Conservation (phyloP, 2,113 vertebrate genomes). For the Lepus americanus region DNA sequence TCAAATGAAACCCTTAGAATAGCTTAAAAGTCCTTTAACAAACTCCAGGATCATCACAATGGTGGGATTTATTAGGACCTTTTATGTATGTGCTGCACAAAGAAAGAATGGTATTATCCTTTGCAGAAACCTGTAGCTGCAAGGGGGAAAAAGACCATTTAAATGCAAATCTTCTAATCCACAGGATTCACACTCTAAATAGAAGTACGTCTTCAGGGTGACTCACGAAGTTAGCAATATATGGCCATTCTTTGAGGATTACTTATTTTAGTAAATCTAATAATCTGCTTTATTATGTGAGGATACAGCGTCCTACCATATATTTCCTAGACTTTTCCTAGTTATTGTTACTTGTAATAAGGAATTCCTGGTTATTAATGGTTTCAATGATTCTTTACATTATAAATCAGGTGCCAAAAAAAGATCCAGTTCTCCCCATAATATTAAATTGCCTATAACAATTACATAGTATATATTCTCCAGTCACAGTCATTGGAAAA, state of each 20-base stretch:
- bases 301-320: not conserved
- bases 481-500: conserved; percentile 45
- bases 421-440: not conserved
- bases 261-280: conserved; percentile 78
- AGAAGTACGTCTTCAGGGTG: conserved; percentile 73
- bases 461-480: conserved; percentile 61
- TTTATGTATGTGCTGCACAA: conserved; percentile 47
- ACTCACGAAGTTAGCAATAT: conserved; percentile 73
- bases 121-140: conserved; percentile 67
- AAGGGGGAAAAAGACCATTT: conserved; percentile 68
- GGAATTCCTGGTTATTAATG: conserved; percentile 54
- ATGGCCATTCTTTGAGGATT: conserved; percentile 71
- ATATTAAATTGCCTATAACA: conserved; percentile 62
- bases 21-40: conserved; percentile 65
- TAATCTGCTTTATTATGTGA: conserved; percentile 73
- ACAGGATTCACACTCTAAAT: conserved; percentile 74
- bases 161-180: conserved; percentile 84
- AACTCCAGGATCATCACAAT: conserved; percentile 62
- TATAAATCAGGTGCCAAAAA: conserved; percentile 55
- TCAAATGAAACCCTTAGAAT: conserved; percentile 53
- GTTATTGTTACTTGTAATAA: conserved; percentile 28
- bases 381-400: conserved; percentile 44
- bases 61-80: conserved; percentile 62
- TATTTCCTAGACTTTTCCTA: not conserved
- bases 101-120: conserved; percentile 61